Evolutionary conservation across 2,113 vertebrate species (phyloP).

Genomic region (Neogobius melanostomus): DNA sequence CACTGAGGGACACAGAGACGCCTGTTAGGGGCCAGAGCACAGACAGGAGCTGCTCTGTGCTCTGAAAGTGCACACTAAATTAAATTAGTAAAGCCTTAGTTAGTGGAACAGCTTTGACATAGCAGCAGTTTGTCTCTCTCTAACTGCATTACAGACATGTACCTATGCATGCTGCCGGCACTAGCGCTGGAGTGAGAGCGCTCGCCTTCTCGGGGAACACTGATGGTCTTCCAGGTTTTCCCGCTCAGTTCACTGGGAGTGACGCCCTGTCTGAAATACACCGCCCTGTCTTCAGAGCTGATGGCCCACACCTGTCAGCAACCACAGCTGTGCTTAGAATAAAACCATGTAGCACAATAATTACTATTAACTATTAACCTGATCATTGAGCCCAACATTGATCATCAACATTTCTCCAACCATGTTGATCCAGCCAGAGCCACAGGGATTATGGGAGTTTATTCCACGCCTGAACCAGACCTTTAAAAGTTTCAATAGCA

Average conservation of each 20-base stretch:
- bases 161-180: constrained; percentile 88
- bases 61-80: not conserved
- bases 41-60: not conserved
- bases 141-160: not conserved
- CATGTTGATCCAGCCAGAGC: constrained; percentile 97
- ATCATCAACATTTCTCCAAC: constrained; percentile 95
- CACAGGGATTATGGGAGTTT: constrained; percentile 92
- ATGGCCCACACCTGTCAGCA: constrained; percentile 88
- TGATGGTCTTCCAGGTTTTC: constrained; percentile 90
- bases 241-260: constrained; percentile 92
- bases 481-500: constrained; percentile 60
- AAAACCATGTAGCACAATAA: not conserved
- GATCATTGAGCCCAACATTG: constrained; percentile 91
- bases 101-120: constrained; percentile 6
- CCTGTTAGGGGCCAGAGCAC: not conserved
- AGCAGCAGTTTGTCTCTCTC: not conserved
- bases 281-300: constrained; percentile 80
- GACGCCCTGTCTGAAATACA: constrained; percentile 92
- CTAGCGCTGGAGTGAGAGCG: constrained; percentile 85
- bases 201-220: constrained; percentile 81
- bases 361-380: constrained; percentile 72
- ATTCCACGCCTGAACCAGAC: constrained; percentile 97
- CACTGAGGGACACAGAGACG: constrained; percentile 71
- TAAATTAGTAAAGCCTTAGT: not conserved
- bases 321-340: not conserved